These are phyloP conservation scores for Drosophila diplacantha DNA, from an alignment of 2,888 invertebrate species.

Conservation along the genomic window DNA sequence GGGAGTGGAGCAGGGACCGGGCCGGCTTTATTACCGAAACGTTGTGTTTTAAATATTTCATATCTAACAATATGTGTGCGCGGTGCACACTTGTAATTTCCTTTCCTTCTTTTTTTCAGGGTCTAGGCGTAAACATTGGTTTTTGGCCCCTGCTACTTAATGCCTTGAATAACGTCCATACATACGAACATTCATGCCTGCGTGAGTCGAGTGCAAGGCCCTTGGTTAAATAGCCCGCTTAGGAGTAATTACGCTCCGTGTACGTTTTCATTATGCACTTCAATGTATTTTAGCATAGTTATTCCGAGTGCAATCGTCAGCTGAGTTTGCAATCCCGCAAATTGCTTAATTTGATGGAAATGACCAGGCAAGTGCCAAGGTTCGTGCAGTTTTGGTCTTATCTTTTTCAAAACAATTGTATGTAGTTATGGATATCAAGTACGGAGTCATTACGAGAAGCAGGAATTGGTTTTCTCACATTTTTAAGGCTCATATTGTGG, in stretches of 20 bases:
- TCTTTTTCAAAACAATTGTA: background rate
- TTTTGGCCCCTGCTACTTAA: slow-evolving; percentile 19
- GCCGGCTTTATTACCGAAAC: slow-evolving; percentile 61
- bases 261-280: slow-evolving; percentile 13
- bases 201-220: slow-evolving; percentile 43
- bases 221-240: slow-evolving; percentile 69
- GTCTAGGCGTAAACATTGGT: slow-evolving; percentile 25
- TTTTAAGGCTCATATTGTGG: background rate
- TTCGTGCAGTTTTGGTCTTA: background rate
- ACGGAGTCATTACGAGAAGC: background rate
- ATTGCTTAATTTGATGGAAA: slow-evolving; percentile 35
- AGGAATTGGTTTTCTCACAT: background rate
- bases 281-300: slow-evolving; percentile 18
- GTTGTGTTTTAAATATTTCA: slow-evolving; percentile 67
- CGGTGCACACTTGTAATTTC: slow-evolving; percentile 13
- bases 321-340: slow-evolving; percentile 10
- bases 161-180: slow-evolving; percentile 15
- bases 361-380: background rate
- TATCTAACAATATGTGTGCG: slow-evolving; percentile 44
- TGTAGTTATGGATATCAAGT: background rate
- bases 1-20: slow-evolving; percentile 50
- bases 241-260: slow-evolving; percentile 58
- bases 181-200: slow-evolving; percentile 12
- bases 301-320: slow-evolving; percentile 12
- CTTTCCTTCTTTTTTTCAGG: slow-evolving; percentile 14